Evolutionary conservation across 2,113 vertebrate genomes (phyloP).

Genomic region (Podiceps cristatus): DNA sequence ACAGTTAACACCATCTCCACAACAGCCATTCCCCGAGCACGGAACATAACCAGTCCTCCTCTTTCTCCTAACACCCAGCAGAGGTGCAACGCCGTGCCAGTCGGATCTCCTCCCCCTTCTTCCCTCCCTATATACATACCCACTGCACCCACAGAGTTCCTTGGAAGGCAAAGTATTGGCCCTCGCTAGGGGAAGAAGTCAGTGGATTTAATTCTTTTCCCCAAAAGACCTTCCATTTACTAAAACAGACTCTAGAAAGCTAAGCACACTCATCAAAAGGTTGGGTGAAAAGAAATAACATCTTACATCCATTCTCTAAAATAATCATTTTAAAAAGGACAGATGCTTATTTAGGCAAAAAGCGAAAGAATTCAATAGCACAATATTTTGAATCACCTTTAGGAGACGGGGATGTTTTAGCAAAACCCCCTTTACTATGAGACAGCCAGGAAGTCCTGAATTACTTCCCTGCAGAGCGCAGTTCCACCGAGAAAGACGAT

Average conservation of each 20-base stretch:
- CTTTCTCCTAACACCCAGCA: not conserved
- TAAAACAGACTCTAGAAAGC: not conserved
- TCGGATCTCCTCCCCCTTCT: not conserved
- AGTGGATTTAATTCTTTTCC: not conserved
- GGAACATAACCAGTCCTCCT: not conserved
- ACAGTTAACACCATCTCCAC: not conserved
- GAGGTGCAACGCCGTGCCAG: not conserved
- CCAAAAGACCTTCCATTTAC: too few species aligned
- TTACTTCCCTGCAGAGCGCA: not conserved
- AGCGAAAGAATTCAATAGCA: not conserved
- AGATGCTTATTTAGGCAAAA: not conserved
- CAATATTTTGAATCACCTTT: too few species aligned
- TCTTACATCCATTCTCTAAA: not conserved
- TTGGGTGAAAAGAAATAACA: not conserved
- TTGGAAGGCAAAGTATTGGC: not conserved
- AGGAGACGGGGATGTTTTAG: not conserved
- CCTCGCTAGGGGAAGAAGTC: not conserved
- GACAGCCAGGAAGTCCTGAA: not conserved
- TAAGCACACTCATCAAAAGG: too few species aligned
- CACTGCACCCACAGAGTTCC: not conserved
- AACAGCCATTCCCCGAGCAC: not conserved
- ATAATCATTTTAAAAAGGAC: accelerated
- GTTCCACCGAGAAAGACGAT: not conserved
- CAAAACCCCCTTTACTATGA: not conserved
- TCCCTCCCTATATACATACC: not conserved